These are phyloP conservation scores for Pseudorhombus dupliciocellatus DNA, from an alignment of 2,113 vertebrate genomes.

Conservation along the genomic window DNA sequence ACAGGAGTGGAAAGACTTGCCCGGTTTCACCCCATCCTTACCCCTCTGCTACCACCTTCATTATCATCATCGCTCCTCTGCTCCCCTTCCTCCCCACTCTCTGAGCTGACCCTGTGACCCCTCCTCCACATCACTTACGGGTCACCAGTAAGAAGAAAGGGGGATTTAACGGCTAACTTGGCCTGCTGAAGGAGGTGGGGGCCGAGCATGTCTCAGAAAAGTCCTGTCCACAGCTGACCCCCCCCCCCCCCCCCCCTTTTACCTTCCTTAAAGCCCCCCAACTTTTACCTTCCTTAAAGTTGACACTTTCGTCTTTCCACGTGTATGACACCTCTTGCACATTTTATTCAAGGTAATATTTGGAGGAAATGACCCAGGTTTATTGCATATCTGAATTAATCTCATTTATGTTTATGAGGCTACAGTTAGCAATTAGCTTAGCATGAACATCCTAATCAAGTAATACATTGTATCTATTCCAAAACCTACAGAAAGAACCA, in stretches of 20 bases:
- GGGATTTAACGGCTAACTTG: slow-evolving; percentile 77
- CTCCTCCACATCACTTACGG: slow-evolving; percentile 70
- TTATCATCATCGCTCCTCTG: slow-evolving; percentile 5
- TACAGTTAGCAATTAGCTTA: too few species aligned
- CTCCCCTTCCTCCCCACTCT: slow-evolving; percentile 29
- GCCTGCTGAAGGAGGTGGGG: slow-evolving; percentile 50
- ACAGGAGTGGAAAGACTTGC: slow-evolving; percentile 65
- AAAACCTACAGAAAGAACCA: neutral
- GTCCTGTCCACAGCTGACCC: slow-evolving; percentile 57
- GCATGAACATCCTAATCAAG: too few species aligned
- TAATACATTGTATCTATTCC: too few species aligned
- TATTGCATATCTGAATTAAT: too few species aligned
- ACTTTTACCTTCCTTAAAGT: too few species aligned
- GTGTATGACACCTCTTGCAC: too few species aligned
- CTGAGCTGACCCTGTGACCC: slow-evolving; percentile 66
- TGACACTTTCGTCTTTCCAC: too few species aligned
- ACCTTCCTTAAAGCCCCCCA: slow-evolving; percentile 16
- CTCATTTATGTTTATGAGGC: too few species aligned
- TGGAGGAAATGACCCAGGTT: too few species aligned
- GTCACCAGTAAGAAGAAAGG: slow-evolving; percentile 76
- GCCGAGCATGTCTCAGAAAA: slow-evolving; percentile 51
- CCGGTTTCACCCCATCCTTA: slow-evolving; percentile 27
- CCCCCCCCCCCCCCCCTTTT: neutral
- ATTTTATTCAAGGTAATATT: too few species aligned
- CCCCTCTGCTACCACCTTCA: slow-evolving; percentile 13